Base-by-base conservation (phyloP, 2,113 vertebrate species). In the Mirounga angustirostris region DNA sequence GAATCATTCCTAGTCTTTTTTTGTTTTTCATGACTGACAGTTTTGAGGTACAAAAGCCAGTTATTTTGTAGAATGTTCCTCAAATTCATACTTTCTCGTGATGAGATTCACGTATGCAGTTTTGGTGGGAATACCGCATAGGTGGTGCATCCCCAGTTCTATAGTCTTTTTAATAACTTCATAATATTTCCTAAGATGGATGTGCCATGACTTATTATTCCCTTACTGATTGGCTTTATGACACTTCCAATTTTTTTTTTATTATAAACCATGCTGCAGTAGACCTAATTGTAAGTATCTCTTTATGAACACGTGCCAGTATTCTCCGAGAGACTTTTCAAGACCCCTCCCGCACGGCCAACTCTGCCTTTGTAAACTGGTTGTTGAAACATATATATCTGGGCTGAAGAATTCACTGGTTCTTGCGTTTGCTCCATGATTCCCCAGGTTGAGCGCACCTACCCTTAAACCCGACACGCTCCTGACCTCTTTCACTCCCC, bases 21-120 rank as follows among this genome's bases (percentile, higher is more conserved):
- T 93, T 84, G n/a, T 78, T 26, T 94, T 88, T 81, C 54, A n/a
- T 65, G 50, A 79, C 5, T 94, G 46, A 43, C 36, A 80, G 21
- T 65, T 92, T 95, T 94, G 63, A 89, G 22, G 14, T 84, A 24
- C 30, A 82, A 6, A 58, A 83, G 28, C 40, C 30, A 56, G 30
- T 95, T 59, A 89, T 89, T 94, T 71, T 92, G 33, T 40, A 69
- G 86, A 85, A 69, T 91, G 2, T 88, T 94, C n/a, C 16, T 96
- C 56, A 90, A 12, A 74, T 33, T 78, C 30, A 21, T 87, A 30
- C 81, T 89, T 91, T 22, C 16, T 80, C n/a, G n/a, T 83, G 36
- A 30, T 83, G 86, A 86, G 24, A 61, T 95, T 83, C 3, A 28
- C 12, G 88, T 46, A 15, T 87, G 36, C 1, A 26, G 59, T 95